A percentile compares a stretch with the other conserved stretches of the same genome.
phyloP scores from a whole-genome alignment of 2,797 vertebrate species.

The Anguilla anguilla region DNA sequence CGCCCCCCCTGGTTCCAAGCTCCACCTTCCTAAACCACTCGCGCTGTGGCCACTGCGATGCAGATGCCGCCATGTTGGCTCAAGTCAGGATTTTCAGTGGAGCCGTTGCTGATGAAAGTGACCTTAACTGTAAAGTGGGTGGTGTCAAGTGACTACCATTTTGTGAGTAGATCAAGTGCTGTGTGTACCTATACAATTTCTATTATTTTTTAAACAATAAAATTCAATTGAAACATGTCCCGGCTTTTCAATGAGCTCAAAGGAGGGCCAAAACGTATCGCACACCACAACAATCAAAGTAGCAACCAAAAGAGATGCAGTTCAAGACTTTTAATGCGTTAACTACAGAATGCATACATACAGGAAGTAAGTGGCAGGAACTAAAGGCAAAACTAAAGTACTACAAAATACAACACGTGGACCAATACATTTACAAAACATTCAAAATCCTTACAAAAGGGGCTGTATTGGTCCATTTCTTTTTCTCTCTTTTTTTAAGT shows the following conservation, averaged over 20 bases:
- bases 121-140: not conserved
- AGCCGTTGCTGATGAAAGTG: not conserved
- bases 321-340: constrained; percentile 91
- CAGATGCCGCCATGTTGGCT: not conserved
- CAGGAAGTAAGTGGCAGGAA: constrained; percentile 90
- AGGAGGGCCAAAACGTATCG: not conserved
- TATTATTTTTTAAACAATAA: not conserved
- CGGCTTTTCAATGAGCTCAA: not conserved
- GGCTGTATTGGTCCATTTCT: constrained; percentile 92
- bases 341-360: constrained; percentile 95
- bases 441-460: constrained; percentile 97
- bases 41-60: too few relatives aligned
- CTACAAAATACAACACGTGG: constrained; percentile 97
- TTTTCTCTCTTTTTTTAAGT: constrained; percentile 66
- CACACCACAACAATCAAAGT: constrained; percentile 40
- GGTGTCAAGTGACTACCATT: not conserved
- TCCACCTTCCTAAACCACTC: not conserved
- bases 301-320: constrained; percentile 57
- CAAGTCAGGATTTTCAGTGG: not conserved
- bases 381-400: constrained; percentile 92
- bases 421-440: constrained; percentile 99
- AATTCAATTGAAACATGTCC: not conserved
- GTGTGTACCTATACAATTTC: not conserved
- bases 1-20: not conserved
- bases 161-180: not conserved